These are phyloP conservation scores for Acanthaster planci DNA, from an alignment of 35 echinoderm and acorn worm genomes.

Conservation along the genomic window DNA sequence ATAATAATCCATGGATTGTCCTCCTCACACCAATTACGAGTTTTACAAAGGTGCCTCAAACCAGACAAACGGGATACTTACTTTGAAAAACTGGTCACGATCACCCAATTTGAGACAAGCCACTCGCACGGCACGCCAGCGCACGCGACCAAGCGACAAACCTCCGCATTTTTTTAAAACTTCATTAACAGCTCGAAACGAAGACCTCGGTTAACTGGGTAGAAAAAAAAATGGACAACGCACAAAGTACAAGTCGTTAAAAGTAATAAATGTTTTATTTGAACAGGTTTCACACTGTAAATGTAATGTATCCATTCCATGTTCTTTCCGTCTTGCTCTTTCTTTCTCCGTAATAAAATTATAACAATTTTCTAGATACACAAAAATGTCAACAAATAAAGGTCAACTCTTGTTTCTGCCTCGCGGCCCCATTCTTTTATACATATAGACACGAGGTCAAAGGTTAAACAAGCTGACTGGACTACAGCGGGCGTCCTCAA, in stretches of 20 bases:
- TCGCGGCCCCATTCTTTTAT: conserved; percentile 2
- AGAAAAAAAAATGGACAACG: too few species aligned
- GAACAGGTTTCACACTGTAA: conserved; percentile 8
- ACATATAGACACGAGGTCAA: conserved; percentile 16
- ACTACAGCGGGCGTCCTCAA: neutral
- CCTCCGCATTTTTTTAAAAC: too few species aligned
- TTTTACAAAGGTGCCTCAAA: too few species aligned
- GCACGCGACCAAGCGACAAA: too few species aligned
- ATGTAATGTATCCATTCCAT: neutral
- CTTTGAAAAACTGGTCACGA: too few species aligned
- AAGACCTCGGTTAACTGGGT: too few species aligned
- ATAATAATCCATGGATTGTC: too few species aligned
- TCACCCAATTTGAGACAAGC: too few species aligned
- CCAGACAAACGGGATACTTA: too few species aligned
- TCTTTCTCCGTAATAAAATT: conserved; percentile 14
- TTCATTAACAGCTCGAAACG: too few species aligned
- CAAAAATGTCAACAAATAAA: conserved; percentile 16
- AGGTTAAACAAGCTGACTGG: neutral
- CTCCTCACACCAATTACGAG: too few species aligned
- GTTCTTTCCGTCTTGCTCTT: neutral
- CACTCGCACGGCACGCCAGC: too few species aligned
- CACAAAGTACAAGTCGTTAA: neutral
- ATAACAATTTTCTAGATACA: conserved; percentile 16
- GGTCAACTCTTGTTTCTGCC: neutral
- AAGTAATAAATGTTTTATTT: conserved; percentile 25